Conservation (phyloP, 2,888 invertebrate species). For the Sympetrum striolatum region DNA sequence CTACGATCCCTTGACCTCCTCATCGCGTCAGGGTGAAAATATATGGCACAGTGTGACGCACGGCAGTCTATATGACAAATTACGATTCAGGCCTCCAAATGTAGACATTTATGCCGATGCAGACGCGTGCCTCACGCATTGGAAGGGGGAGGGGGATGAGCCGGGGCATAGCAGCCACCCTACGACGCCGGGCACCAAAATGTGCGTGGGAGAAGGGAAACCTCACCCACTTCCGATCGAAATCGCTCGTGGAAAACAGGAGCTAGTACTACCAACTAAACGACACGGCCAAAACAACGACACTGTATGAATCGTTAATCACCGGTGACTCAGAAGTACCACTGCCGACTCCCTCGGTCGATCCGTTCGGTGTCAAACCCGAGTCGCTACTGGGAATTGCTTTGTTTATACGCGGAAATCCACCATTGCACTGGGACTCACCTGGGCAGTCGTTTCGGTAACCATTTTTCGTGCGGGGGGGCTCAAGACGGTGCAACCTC, state of each 20-base stretch:
- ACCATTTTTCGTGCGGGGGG: constrained; percentile 42
- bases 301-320: not conserved
- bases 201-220: not conserved
- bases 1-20: not conserved
- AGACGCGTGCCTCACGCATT: not conserved
- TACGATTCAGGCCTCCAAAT: not conserved
- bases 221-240: not conserved
- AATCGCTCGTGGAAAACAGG: not conserved
- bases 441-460: constrained; percentile 47
- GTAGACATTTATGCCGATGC: not conserved
- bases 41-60: not conserved
- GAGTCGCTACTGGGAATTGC: not conserved
- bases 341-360: not conserved
- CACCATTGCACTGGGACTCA: constrained; percentile 9
- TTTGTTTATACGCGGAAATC: not conserved
- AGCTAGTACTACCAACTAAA: not conserved
- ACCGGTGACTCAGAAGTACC: not conserved
- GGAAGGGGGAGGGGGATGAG: not conserved
- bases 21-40: not conserved
- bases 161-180: not conserved
- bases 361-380: no score
- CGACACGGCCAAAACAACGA: not conserved
- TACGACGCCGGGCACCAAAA: not conserved
- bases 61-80: not conserved
- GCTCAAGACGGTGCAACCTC: not conserved